A percentile compares a stretch with the other conserved stretches of the same genome.
Evolutionary conservation across 2,888 invertebrate species (phyloP).

Genomic region (Epistrophe eligans): DNA sequence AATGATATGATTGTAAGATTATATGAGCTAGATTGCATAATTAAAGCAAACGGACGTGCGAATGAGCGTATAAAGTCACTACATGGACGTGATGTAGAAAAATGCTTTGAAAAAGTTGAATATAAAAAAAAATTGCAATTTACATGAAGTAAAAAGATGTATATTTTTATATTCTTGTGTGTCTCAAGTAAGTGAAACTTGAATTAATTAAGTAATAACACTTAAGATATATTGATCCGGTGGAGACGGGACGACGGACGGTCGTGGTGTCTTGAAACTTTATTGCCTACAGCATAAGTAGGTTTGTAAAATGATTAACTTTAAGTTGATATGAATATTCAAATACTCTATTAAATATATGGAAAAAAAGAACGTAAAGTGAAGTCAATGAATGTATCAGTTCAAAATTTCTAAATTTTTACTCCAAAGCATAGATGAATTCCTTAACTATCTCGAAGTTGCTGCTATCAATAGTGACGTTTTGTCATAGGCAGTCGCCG

Average conservation of each 20-base stretch:
- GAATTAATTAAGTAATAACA: slow-evolving; percentile 24
- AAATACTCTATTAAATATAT: too few relatives aligned
- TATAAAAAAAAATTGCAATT: slow-evolving; percentile 40
- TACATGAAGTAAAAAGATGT: slow-evolving; percentile 28
- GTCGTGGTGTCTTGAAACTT: background rate
- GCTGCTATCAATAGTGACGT: too few relatives aligned
- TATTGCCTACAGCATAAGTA: background rate
- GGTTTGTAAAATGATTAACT: too few relatives aligned
- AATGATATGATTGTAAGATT: slow-evolving; percentile 44
- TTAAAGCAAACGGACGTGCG: slow-evolving; percentile 69
- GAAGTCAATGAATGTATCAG: too few relatives aligned
- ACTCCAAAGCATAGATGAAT: too few relatives aligned
- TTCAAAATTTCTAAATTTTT: too few relatives aligned
- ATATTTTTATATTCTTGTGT: background rate
- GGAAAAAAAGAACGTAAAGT: too few relatives aligned
- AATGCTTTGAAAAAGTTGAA: slow-evolving; percentile 21
- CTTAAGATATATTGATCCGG: slow-evolving; percentile 38
- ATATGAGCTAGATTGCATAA: slow-evolving; percentile 57
- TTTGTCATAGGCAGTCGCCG: too few relatives aligned
- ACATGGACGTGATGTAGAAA: slow-evolving; percentile 53
- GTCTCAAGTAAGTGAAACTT: slow-evolving; percentile 8
- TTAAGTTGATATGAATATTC: too few relatives aligned
- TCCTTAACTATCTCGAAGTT: too few relatives aligned
- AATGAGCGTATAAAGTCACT: slow-evolving; percentile 53
- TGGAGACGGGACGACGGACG: background rate